These are phyloP conservation scores for Oligia latruncula DNA, from an alignment of 2,888 invertebrate species.

Conservation along the genomic window DNA sequence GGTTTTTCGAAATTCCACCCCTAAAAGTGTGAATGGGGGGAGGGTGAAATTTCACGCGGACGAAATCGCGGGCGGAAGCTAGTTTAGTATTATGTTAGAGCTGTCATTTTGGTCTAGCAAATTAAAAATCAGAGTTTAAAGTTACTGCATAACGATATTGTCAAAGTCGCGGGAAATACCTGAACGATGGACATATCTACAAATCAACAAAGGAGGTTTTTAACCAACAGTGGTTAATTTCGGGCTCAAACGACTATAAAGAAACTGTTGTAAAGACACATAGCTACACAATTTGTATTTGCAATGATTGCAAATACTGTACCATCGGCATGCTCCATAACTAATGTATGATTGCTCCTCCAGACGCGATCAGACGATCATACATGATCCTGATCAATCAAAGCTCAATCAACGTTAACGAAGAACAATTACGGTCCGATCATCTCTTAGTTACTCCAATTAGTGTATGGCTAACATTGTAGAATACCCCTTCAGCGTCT, in stretches of 20 bases:
- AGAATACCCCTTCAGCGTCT: not conserved
- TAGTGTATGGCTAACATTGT: conserved; percentile 19
- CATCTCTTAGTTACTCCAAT: conserved; percentile 37
- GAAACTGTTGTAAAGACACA: not conserved
- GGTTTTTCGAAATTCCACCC: too few relatives aligned
- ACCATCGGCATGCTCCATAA: conserved; percentile 4
- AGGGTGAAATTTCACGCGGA: too few relatives aligned
- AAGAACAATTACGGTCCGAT: conserved; percentile 42
- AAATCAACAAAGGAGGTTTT: not conserved
- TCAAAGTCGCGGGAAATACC: not conserved
- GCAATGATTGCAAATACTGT: not conserved
- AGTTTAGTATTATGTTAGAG: not conserved
- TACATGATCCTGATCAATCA: conserved; percentile 54
- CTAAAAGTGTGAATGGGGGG: too few relatives aligned
- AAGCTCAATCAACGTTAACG: conserved; percentile 42
- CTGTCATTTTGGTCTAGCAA: too few relatives aligned
- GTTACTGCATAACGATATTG: not conserved
- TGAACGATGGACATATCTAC: too few relatives aligned
- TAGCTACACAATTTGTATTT: conserved; percentile 11
- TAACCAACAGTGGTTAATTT: too few relatives aligned
- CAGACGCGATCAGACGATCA: conserved; percentile 30
- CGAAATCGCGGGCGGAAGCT: too few relatives aligned
- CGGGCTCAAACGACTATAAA: not conserved
- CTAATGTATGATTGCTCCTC: conserved; percentile 25
- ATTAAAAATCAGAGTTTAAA: too few relatives aligned